phyloP scores from a whole-genome alignment of 2,797 vertebrate species.

The Cyclura pinguis region DNA sequence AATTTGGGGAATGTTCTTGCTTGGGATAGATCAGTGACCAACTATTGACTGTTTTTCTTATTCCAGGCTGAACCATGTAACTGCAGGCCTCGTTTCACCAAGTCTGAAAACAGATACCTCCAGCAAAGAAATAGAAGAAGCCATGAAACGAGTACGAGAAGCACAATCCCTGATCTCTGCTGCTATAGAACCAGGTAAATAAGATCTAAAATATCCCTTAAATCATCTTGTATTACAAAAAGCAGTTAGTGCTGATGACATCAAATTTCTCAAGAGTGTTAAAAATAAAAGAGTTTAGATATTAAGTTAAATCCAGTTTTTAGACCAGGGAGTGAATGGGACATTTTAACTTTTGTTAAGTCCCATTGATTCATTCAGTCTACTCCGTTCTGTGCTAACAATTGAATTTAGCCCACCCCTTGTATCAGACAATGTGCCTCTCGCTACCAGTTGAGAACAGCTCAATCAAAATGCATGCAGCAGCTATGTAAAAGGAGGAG shows the following conservation, averaged over 20 bases:
- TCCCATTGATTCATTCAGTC: no score
- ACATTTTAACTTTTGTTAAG: no score
- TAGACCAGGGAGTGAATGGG: no score
- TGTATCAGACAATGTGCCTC: no score
- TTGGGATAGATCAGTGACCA: neutral
- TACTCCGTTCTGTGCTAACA: no score
- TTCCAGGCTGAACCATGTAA: conserved; percentile 92
- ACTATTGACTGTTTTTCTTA: neutral
- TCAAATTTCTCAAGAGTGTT: neutral
- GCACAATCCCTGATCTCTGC: conserved; percentile 98
- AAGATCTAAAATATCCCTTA: neutral
- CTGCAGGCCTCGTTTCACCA: conserved; percentile 91
- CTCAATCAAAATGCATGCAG: no score
- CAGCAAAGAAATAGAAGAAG: conserved; percentile 98
- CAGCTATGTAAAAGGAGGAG: no score
- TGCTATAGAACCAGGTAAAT: conserved; percentile 94
- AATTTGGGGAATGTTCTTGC: neutral
- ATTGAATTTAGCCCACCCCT: no score
- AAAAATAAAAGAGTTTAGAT: neutral
- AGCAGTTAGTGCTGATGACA: neutral
- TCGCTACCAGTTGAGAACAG: no score
- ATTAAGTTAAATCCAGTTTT: no score
- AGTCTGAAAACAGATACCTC: conserved; percentile 93
- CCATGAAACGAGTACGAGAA: conserved; percentile 98
- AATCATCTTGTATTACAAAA: neutral